Evolutionary conservation across 2,888 invertebrate species (phyloP).

Genomic region (Andrena camellia): DNA sequence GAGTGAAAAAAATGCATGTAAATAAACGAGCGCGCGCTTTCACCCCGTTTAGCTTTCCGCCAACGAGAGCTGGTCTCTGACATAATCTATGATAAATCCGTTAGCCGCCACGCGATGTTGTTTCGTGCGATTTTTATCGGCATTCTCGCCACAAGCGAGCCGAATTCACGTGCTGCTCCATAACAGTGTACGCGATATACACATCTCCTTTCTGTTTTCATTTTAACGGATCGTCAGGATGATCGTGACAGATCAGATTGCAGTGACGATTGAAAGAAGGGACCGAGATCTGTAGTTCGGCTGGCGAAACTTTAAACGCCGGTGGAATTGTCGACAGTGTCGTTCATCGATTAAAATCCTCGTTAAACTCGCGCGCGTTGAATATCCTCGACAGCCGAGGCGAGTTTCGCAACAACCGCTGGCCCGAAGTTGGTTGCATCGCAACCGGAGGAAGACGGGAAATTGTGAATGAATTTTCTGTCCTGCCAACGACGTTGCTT

Average conservation of each 20-base stretch:
- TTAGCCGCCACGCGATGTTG: too few relatives aligned
- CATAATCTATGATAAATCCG: slow-evolving; percentile 1
- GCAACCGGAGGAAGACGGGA: not conserved
- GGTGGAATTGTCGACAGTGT: slow-evolving; percentile 13
- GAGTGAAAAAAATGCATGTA: not conserved
- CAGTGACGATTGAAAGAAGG: slow-evolving; percentile 10
- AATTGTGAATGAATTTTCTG: slow-evolving; percentile 24
- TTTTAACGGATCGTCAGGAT: too few relatives aligned
- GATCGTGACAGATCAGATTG: not conserved
- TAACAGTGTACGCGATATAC: too few relatives aligned
- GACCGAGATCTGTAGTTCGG: not conserved
- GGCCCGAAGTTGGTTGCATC: not conserved
- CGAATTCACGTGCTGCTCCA: too few relatives aligned
- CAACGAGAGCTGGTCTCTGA: not conserved
- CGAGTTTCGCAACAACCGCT: slow-evolving; percentile 14
- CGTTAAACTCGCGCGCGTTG: slow-evolving; percentile 22
- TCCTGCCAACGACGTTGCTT: slow-evolving; percentile 12
- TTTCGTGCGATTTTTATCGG: too few relatives aligned
- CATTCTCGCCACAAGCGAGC: too few relatives aligned
- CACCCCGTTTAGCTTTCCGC: not conserved
- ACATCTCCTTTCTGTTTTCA: too few relatives aligned
- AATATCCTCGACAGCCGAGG: not conserved
- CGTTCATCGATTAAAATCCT: slow-evolving; percentile 36
- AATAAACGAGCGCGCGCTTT: slow-evolving; percentile 28
- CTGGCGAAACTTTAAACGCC: slow-evolving; percentile 11